Conservation (phyloP, 2,888 invertebrate species). For the Xylota sylvarum region DNA sequence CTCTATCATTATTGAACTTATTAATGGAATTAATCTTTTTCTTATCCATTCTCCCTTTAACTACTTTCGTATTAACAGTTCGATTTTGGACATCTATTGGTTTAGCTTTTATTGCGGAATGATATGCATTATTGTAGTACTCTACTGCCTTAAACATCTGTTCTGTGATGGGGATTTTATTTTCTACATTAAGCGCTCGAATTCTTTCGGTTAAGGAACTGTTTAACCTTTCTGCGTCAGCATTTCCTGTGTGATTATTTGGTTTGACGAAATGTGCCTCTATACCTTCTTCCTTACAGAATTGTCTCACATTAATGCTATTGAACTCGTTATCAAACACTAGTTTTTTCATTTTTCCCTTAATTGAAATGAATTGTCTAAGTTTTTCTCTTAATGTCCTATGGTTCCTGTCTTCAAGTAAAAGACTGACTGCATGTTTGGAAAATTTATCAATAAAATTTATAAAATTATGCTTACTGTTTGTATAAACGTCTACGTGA, state of each 20-base stretch:
- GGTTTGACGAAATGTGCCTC: too few species aligned
- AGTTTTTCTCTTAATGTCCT: too few species aligned
- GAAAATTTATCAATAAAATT: too few species aligned
- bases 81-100: conserved; percentile 6
- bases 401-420: neutral
- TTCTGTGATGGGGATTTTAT: neutral
- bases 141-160: conserved; percentile 7
- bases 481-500: neutral
- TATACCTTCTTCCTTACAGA: too few species aligned
- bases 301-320: too few species aligned
- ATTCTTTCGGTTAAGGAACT: neutral
- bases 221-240: neutral
- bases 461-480: too few species aligned
- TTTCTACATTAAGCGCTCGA: neutral
- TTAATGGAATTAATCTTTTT: conserved; percentile 22
- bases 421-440: neutral
- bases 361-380: too few species aligned
- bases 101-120: conserved; percentile 51
- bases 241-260: too few species aligned
- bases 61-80: conserved; percentile 4
- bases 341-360: too few species aligned
- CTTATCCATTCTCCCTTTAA: neutral
- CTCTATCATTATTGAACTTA: conserved; percentile 22
- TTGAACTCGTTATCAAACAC: too few species aligned
- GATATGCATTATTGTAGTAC: conserved; percentile 63